phyloP scores from a whole-genome alignment of 2,888 invertebrate genomes.

The Agrochola circellaris region DNA sequence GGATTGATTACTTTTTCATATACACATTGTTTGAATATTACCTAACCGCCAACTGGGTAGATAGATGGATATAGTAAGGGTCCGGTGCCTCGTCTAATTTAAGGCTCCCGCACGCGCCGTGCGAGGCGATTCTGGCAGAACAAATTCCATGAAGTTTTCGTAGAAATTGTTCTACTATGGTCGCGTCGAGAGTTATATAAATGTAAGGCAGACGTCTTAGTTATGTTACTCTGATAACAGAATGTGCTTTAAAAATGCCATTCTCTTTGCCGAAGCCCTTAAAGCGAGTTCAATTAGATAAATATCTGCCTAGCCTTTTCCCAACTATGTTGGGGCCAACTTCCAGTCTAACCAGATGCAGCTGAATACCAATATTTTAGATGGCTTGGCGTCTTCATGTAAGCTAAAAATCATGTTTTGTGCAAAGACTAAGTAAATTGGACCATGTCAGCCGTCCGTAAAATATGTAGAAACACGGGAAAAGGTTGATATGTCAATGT shows the following conservation, averaged over 20 bases:
- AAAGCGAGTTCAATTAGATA: neutral
- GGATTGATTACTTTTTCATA: slow-evolving; percentile 43
- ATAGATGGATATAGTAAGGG: neutral
- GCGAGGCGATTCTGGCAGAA: no score
- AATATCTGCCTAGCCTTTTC: no score
- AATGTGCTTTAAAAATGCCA: neutral
- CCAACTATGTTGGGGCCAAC: no score
- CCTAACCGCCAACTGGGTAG: neutral
- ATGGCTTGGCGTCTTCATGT: no score
- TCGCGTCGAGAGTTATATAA: neutral
- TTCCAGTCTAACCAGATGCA: no score
- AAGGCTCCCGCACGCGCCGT: neutral
- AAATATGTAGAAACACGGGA: neutral
- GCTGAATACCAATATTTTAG: no score
- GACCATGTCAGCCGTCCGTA: fast-evolving
- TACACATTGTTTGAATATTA: slow-evolving; percentile 1
- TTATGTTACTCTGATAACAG: neutral
- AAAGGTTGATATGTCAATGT: fast-evolving
- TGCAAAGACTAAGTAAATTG: neutral
- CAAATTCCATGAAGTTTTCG: no score
- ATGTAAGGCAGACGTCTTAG: neutral
- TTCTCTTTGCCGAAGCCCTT: neutral
- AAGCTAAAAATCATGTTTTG: neutral
- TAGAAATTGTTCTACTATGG: no score
- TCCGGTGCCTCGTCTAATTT: neutral